These are phyloP conservation scores for Mactra quadrangularis DNA, from an alignment of 1,140 invertebrate species.

Conservation along the genomic window DNA sequence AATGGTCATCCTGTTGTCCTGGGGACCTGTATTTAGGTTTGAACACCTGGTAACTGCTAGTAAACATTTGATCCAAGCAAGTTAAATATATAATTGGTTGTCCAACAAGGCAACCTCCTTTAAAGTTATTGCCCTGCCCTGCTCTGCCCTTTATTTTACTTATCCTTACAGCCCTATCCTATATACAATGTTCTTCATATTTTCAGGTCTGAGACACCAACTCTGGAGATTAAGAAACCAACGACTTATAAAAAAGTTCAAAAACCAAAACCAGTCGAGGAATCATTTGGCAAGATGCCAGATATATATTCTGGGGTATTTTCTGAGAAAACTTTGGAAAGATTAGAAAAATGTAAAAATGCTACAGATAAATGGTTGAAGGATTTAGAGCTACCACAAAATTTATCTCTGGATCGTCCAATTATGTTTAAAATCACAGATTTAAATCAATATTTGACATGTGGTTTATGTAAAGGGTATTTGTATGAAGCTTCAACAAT, in stretches of 20 bases:
- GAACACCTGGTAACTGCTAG: no score
- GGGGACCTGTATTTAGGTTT: no score
- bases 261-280: background rate
- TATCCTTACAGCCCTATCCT: no score
- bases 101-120: no score
- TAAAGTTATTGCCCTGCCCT: no score
- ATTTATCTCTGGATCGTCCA: conserved; percentile 55
- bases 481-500: conserved; percentile 85
- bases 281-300: conserved; percentile 1
- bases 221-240: background rate
- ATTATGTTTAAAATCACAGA: conserved; percentile 72
- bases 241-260: background rate
- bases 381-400: conserved; percentile 45
- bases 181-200: no score
- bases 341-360: conserved; percentile 44
- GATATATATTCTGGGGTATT: background rate
- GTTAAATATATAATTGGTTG: no score
- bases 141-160: no score
- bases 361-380: conserved; percentile 61
- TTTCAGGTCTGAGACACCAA: background rate
- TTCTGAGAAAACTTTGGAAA: conserved; percentile 29
- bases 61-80: no score
- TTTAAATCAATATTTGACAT: conserved; percentile 81
- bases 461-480: conserved; percentile 84
- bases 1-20: no score